A percentile compares a stretch with the other conserved stretches of the same genome.
phyloP scores from a whole-genome alignment of 2,888 invertebrate genomes.

The Epirrhoe alternata region DNA sequence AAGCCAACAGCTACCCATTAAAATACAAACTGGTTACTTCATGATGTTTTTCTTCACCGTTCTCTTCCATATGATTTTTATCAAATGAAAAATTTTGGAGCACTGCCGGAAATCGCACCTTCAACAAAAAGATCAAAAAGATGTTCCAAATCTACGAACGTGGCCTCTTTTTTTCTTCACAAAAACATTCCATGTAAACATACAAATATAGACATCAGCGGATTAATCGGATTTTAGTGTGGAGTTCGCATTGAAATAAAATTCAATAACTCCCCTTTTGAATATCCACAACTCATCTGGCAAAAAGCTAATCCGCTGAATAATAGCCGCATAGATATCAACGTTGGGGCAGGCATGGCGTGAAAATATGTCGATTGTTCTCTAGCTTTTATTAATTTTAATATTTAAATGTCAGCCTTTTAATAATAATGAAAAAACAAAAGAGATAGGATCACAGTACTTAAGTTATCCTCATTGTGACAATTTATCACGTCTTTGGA shows the following conservation, averaged over 20 bases:
- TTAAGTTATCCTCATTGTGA: no score
- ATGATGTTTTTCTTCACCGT: no score
- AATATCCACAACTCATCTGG: slow-evolving; percentile 79
- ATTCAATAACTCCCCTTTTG: slow-evolving; percentile 80
- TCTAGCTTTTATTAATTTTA: slow-evolving; percentile 47
- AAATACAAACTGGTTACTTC: no score
- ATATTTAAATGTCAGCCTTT: slow-evolving; percentile 62
- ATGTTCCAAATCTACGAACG: no score
- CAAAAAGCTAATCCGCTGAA: slow-evolving; percentile 82
- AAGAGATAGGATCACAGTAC: no score
- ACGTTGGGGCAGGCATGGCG: slow-evolving; percentile 70
- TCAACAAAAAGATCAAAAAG: no score
- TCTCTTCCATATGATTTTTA: no score
- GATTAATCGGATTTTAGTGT: slow-evolving; percentile 51
- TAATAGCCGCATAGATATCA: slow-evolving; percentile 82
- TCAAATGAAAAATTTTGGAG: no score
- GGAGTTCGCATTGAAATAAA: slow-evolving; percentile 61
- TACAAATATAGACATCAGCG: slow-evolving; percentile 3
- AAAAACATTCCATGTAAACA: background rate
- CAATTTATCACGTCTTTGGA: no score
- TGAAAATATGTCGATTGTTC: slow-evolving; percentile 69
- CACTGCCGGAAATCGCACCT: no score
- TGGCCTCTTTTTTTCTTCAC: background rate
- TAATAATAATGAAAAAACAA: background rate
- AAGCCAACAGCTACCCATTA: no score